phyloP scores from a whole-genome alignment of 92 coral and sea anemone genomes.

The Epizoanthus scotinus region DNA sequence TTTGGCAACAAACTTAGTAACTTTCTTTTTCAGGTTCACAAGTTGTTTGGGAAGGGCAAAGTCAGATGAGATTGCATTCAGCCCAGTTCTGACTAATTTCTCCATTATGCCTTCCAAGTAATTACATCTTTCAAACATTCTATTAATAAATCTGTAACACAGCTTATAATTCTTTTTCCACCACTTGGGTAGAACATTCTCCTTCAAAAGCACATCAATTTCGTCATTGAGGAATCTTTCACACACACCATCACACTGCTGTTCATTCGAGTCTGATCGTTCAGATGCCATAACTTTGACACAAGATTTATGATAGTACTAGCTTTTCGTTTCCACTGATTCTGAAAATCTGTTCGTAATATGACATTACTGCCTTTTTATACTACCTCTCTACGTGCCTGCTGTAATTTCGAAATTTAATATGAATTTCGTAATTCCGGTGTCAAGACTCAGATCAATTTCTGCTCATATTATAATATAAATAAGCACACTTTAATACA shows the following conservation, averaged over 20 bases:
- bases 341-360: background rate
- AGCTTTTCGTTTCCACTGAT: background rate
- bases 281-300: constrained; percentile 15
- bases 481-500: no score
- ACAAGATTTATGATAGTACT: background rate
- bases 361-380: background rate
- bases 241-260: constrained; percentile 27
- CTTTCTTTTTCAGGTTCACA: constrained; percentile 11
- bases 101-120: constrained; percentile 14
- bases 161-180: background rate
- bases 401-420: background rate
- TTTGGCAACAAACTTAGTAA: background rate
- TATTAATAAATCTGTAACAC: constrained; percentile 14
- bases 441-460: no score
- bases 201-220: constrained; percentile 15
- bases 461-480: no score
- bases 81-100: background rate
- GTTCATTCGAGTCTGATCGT: constrained; percentile 1
- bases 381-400: background rate
- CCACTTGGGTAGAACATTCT: constrained; percentile 13
- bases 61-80: constrained; percentile 21
- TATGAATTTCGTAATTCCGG: no score
- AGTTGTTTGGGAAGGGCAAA: constrained; percentile 19
- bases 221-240: constrained; percentile 10
- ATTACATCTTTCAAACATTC: constrained; percentile 26